Percentiles rank a stretch among this genome's conserved stretches.
These are phyloP conservation scores for Oikopleura dioica DNA, from an alignment of 23 tunicate species.

Conservation along the genomic window DNA sequence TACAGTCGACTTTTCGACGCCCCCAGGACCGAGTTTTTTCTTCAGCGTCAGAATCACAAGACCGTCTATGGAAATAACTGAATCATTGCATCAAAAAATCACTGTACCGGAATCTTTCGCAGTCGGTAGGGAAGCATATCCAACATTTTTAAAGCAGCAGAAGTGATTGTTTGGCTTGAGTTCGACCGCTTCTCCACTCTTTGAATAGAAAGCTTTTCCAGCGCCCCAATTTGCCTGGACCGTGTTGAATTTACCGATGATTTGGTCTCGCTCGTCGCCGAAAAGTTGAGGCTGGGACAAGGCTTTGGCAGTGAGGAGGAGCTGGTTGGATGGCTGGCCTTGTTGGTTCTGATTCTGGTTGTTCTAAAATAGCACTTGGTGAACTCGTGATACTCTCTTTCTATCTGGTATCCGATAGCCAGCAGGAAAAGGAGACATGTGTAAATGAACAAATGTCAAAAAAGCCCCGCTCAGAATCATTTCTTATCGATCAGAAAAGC, in stretches of 20 bases:
- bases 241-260: constrained; percentile 64
- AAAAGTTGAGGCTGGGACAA: constrained; percentile 61
- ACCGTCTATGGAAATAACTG: background rate
- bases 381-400: no score
- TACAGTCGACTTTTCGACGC: background rate
- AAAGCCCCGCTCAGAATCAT: no score
- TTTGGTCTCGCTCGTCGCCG: constrained; percentile 71
- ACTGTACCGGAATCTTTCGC: constrained; percentile 23
- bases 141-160: constrained; percentile 82
- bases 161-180: constrained; percentile 70
- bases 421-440: no score
- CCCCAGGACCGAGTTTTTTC: background rate
- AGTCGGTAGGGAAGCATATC: constrained; percentile 67
- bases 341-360: no score
- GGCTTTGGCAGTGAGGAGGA: constrained; percentile 53
- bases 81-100: background rate
- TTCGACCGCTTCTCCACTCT: constrained; percentile 38
- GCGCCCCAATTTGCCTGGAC: constrained; percentile 95
- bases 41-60: background rate
- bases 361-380: no score
- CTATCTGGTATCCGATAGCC: no score
- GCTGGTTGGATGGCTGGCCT: background rate
- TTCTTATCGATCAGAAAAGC: no score
- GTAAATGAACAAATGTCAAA: no score
- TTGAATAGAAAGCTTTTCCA: constrained; percentile 55